phyloP scores from a whole-genome alignment of 1,140 invertebrate species.

The roundworm (Caenorhabditis elegans) region WBcel235 BX284602.5:7123501-7124000 shows the following conservation, averaged over 20 bases:
- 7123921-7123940: not conserved
- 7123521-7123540: too few species aligned
- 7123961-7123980: slow-evolving; percentile 6
- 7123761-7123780: not conserved
- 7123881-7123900: slow-evolving; percentile 13
- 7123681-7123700: not conserved
- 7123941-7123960: not conserved
- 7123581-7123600: too few species aligned
- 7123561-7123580: too few species aligned
- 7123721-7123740: slow-evolving; percentile 15
- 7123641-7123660: not conserved
- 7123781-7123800: slow-evolving; percentile 10
- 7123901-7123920: slow-evolving; percentile 18
- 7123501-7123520: too few species aligned
- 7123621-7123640: too few species aligned
- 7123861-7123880: not conserved
- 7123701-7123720: not conserved
- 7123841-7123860: not conserved
- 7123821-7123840: not conserved
- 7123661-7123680: not conserved
- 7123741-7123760: too few species aligned
- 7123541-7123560: too few species aligned
- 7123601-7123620: too few species aligned
- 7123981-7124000: not conserved
- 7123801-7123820: too few species aligned